Evolutionary conservation across 2,113 vertebrate genomes (phyloP).

Genomic region (Lota lota): DNA sequence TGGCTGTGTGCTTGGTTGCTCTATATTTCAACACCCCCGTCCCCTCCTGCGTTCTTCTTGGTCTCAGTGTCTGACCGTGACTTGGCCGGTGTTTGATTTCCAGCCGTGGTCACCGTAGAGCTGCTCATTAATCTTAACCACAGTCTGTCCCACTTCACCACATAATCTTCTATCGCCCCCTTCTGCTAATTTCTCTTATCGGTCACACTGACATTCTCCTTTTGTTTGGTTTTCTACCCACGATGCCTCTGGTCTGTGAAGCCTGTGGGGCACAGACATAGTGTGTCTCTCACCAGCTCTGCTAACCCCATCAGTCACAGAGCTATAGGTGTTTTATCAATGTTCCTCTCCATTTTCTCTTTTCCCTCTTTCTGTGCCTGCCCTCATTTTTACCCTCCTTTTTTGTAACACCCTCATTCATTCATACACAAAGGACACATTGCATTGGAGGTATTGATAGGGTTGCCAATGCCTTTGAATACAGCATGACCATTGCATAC

Average conservation of each 20-base stretch:
- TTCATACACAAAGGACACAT: constrained; percentile 66
- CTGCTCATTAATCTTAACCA: constrained; percentile 71
- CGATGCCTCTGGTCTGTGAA: constrained; percentile 60
- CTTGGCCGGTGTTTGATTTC: constrained; percentile 60
- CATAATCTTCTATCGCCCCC: constrained; percentile 57
- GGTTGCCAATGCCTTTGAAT: constrained; percentile 67
- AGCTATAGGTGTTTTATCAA: constrained; percentile 64
- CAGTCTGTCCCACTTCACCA: constrained; percentile 67
- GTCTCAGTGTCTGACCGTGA: constrained; percentile 43
- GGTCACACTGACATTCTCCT: constrained; percentile 70
- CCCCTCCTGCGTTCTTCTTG: neutral
- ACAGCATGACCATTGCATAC: constrained; percentile 58
- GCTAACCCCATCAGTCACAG: constrained; percentile 58
- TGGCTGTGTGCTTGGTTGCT: neutral
- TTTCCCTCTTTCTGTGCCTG: constrained; percentile 46
- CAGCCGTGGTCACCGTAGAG: constrained; percentile 56
- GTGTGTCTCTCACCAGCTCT: constrained; percentile 47
- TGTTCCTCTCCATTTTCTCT: constrained; percentile 3
- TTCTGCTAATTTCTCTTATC: constrained; percentile 72
- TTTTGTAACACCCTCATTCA: constrained; percentile 27
- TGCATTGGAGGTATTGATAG: constrained; percentile 61
- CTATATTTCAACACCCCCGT: neutral
- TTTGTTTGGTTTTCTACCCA: constrained; percentile 62
- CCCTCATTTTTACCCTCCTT: constrained; percentile 21
- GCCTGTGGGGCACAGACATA: constrained; percentile 59